Evolutionary conservation across 1,140 invertebrate species (phyloP).

Genomic region (Atta texana): DNA sequence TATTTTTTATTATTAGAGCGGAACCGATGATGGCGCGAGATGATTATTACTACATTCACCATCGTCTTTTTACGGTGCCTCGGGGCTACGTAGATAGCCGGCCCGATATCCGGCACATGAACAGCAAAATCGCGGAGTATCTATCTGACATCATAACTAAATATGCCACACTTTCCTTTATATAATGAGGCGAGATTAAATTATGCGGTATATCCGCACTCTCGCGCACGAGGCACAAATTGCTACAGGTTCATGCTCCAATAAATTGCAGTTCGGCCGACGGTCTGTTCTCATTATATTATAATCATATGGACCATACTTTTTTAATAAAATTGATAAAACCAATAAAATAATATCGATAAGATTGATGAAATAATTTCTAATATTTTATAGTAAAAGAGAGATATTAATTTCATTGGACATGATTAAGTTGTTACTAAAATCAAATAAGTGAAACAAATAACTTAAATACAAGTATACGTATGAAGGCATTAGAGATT

Average conservation of each 20-base stretch:
- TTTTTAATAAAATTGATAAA: background rate
- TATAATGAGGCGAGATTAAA: constrained; percentile 48
- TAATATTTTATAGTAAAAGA: background rate
- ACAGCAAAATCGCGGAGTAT: constrained; percentile 20
- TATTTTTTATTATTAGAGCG: constrained; percentile 63
- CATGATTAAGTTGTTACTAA: background rate
- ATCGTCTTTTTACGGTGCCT: constrained; percentile 30
- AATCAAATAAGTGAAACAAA: background rate
- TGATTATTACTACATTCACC: constrained; percentile 49
- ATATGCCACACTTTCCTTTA: constrained; percentile 45
- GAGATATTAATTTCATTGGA: background rate
- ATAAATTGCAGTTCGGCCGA: constrained; percentile 41
- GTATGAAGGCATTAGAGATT: background rate
- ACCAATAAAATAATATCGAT: too few species aligned
- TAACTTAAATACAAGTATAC: background rate
- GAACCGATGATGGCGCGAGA: constrained; percentile 43
- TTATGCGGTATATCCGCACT: constrained; percentile 43
- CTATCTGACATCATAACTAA: constrained; percentile 50
- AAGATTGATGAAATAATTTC: background rate
- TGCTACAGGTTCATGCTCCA: constrained; percentile 36
- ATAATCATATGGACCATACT: background rate
- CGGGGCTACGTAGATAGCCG: constrained; percentile 24
- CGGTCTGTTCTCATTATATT: constrained; percentile 16
- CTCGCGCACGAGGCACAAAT: constrained; percentile 13
- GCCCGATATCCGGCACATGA: constrained; percentile 39